A percentile compares a stretch with the other conserved stretches of the same genome.
Conservation (phyloP, 1,140 invertebrate species). For the Panulirus ornatus region DNA sequence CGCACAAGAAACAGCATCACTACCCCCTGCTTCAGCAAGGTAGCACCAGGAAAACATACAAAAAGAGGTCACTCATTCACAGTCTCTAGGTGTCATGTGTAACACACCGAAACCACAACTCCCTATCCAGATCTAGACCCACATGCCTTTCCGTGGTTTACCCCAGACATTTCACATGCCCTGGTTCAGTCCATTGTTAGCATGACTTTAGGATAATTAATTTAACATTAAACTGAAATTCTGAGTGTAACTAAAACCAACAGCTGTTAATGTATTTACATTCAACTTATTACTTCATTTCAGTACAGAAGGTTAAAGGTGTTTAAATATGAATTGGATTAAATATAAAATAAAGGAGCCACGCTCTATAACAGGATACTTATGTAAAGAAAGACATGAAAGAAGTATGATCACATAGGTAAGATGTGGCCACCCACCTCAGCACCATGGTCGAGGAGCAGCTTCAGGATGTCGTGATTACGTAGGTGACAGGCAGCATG, state of each 20-base stretch:
- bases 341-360: not conserved
- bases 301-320: not conserved
- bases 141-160: no score
- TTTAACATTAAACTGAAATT: no score
- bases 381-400: not conserved
- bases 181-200: no score
- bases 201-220: no score
- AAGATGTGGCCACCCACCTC: not conserved
- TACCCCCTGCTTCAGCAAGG: no score
- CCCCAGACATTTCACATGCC: no score
- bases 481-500: constrained; percentile 4
- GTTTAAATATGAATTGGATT: not conserved
- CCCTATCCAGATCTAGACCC: no score
- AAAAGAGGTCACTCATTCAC: no score
- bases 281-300: not conserved
- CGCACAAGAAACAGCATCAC: no score
- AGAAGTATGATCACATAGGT: not conserved
- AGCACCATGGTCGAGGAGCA: not conserved
- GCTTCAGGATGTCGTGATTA: constrained; percentile 6
- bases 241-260: not conserved
- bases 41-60: no score
- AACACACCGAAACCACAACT: no score
- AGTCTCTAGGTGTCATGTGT: no score
- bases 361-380: not conserved
- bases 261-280: not conserved